Percentiles rank a stretch among this genome's conserved stretches.
phyloP scores from a whole-genome alignment of 2,113 vertebrate species.

The Protomyctophum bolini region DNA sequence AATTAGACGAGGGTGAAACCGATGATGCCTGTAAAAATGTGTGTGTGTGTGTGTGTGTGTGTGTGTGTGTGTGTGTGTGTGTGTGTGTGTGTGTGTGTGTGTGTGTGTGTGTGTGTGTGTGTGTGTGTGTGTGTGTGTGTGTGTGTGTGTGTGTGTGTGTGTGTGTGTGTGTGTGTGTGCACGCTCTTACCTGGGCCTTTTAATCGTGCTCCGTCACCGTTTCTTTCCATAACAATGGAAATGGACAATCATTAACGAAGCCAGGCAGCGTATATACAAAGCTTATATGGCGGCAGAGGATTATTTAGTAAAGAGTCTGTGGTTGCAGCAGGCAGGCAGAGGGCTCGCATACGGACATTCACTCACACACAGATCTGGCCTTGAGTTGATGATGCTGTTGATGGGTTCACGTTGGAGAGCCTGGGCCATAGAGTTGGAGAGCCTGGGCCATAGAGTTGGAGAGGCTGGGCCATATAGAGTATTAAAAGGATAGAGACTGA shows the following conservation, averaged over 20 bases:
- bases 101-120: not conserved
- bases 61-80: conserved; percentile 1
- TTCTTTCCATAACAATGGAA: not conserved
- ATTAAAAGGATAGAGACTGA: too few relatives aligned
- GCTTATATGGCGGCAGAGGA: not conserved
- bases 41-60: conserved; percentile 9
- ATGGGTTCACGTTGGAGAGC: too few relatives aligned
- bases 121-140: not conserved
- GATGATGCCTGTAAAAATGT: conserved; percentile 1
- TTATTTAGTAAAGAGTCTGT: not conserved
- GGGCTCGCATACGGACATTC: not conserved
- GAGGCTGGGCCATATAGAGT: too few relatives aligned
- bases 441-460: too few relatives aligned
- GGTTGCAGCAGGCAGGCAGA: not conserved
- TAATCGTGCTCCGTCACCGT: not conserved
- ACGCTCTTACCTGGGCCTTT: conserved; percentile 1
- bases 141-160: not conserved
- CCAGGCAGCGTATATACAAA: not conserved
- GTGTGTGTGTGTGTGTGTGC: not conserved
- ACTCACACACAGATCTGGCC: not conserved
- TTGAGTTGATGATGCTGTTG: not conserved
- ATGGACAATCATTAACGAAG: not conserved
- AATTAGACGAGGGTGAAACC: conserved; percentile 24
- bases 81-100: not conserved
- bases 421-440: too few relatives aligned